phyloP scores from a whole-genome alignment of 2,888 invertebrate species.

The Hecatera dysodea region DNA sequence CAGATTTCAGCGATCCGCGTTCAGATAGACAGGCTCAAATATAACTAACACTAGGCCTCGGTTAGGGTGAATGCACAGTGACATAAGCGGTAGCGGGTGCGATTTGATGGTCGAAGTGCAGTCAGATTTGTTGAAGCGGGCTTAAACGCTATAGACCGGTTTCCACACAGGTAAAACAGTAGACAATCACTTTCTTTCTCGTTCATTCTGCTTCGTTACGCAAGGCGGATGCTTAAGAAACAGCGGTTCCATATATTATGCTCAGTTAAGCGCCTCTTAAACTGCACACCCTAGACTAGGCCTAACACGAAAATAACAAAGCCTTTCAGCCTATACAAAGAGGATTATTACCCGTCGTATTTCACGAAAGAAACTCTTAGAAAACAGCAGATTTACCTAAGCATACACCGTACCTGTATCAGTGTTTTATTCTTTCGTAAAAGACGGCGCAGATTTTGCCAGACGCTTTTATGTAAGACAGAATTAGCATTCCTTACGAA shows the following conservation, averaged over 20 bases:
- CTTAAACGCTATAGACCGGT: no score
- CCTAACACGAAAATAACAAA: constrained; percentile 36
- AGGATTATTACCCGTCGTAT: constrained; percentile 45
- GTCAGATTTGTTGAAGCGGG: not conserved
- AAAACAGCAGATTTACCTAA: constrained; percentile 38
- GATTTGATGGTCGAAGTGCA: not conserved
- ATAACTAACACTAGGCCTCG: constrained; percentile 27
- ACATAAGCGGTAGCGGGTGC: not conserved
- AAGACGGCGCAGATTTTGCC: constrained; percentile 50
- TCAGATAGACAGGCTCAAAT: constrained; percentile 21
- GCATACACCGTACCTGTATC: constrained; percentile 35
- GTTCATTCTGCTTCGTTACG: not conserved
- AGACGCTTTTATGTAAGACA: constrained; percentile 49
- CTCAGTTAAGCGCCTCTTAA: not conserved
- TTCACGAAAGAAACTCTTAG: constrained; percentile 34
- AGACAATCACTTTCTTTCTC: not conserved
- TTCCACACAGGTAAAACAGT: not conserved
- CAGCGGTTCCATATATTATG: not conserved
- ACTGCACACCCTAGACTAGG: not conserved
- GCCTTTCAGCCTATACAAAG: constrained; percentile 38
- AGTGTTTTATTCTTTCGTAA: constrained; percentile 52
- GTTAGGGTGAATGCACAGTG: not conserved
- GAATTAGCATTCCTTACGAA: constrained; percentile 56
- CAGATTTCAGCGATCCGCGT: constrained; percentile 39
- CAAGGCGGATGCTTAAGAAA: no score